phyloP scores from a whole-genome alignment of 1,140 invertebrate genomes.

The Eupristina koningsbergeri region DNA sequence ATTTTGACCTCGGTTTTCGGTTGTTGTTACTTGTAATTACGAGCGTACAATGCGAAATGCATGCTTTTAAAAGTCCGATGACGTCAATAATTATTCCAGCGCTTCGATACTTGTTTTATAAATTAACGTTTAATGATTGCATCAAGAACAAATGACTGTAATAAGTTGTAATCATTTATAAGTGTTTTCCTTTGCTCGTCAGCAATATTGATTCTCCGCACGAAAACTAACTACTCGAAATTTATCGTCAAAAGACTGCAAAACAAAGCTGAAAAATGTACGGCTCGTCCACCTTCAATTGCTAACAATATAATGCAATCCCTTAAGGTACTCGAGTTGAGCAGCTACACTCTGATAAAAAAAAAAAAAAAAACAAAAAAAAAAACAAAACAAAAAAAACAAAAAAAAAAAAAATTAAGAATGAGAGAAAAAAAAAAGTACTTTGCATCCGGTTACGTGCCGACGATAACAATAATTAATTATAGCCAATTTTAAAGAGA shows the following conservation, averaged over 20 bases:
- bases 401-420: too few species aligned
- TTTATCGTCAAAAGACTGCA: background rate
- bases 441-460: background rate
- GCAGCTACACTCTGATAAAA: background rate
- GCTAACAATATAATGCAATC: background rate
- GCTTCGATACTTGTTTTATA: background rate
- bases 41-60: background rate
- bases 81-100: background rate
- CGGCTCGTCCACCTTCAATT: background rate
- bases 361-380: too few species aligned
- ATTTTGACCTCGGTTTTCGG: background rate
- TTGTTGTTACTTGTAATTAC: background rate
- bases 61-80: background rate
- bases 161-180: background rate
- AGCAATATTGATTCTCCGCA: background rate
- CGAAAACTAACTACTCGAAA: background rate
- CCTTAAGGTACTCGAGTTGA: background rate
- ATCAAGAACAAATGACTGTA: background rate
- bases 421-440: too few species aligned
- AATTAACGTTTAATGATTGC: conserved; percentile 6
- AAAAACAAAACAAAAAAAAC: too few species aligned
- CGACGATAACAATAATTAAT: background rate
- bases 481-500: background rate
- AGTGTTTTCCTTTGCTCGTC: background rate
- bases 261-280: background rate